Percentiles rank a stretch among this genome's conserved stretches.
phyloP scores from a whole-genome alignment of 2,797 vertebrate species.

The Sebastes umbrosus region DNA sequence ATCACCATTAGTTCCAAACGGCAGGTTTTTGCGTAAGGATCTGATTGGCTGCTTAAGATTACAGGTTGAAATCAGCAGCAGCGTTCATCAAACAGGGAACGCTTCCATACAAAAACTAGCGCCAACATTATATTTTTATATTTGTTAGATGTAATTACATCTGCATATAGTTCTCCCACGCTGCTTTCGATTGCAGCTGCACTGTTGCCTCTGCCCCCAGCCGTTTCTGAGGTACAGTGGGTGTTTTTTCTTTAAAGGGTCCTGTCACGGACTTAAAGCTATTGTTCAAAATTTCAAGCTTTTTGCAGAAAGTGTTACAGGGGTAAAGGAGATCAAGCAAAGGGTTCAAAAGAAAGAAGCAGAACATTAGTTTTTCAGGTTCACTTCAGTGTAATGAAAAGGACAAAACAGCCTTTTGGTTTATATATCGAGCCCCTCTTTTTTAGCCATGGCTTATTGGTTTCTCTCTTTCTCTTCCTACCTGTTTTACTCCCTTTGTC shows the following conservation, averaged over 20 bases:
- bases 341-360: constrained; percentile 3
- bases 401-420: neutral
- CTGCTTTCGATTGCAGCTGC: neutral
- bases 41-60: constrained; percentile 6
- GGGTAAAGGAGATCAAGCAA: neutral
- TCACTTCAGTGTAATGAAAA: constrained; percentile 10
- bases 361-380: constrained; percentile 18
- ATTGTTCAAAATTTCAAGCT: constrained; percentile 4
- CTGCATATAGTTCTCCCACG: too few relatives aligned
- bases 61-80: neutral
- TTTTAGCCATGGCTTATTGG: neutral
- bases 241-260: neutral
- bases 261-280: neutral
- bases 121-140: neutral
- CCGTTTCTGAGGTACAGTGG: neutral
- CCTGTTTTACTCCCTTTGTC: neutral
- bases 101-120: neutral
- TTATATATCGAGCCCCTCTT: neutral
- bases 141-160: neutral
- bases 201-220: neutral
- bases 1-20: constrained; percentile 30
- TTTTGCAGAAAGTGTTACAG: neutral
- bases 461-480: neutral
- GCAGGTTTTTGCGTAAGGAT: constrained; percentile 24
- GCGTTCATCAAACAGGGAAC: neutral